phyloP scores from a whole-genome alignment of 2,797 vertebrate genomes.

The Scolopax bukidnonensis region DNA sequence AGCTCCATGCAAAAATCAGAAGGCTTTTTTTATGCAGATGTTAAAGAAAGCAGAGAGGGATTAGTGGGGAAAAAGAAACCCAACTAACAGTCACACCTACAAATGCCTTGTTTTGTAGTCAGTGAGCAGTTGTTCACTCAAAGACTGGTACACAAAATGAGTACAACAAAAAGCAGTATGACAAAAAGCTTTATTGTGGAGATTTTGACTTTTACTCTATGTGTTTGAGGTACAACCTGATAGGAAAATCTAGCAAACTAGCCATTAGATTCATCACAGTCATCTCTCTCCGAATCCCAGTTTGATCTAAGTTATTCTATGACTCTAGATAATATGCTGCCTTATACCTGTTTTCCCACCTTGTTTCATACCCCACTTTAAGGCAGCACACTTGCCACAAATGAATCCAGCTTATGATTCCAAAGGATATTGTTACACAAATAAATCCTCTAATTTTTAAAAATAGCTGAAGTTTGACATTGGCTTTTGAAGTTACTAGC shows the following conservation, averaged over 20 bases:
- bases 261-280: not conserved
- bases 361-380: not conserved
- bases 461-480: not conserved
- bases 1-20: not conserved
- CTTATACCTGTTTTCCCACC: not conserved
- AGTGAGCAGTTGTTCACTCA: not conserved
- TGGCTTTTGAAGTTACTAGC: not conserved
- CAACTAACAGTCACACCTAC: not conserved
- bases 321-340: not conserved
- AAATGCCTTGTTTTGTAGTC: not conserved
- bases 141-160: not conserved
- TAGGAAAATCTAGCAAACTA: not conserved
- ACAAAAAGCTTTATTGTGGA: not conserved
- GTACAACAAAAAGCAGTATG: not conserved
- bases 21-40: not conserved
- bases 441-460: not conserved
- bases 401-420: not conserved
- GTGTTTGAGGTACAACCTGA: not conserved
- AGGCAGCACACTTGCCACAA: not conserved
- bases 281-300: not conserved
- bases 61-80: not conserved
- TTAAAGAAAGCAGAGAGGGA: not conserved
- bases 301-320: not conserved
- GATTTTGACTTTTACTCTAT: not conserved
- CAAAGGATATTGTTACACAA: not conserved